Conservation (phyloP, 2,113 vertebrate genomes). For the Tringa solitaria region DNA sequence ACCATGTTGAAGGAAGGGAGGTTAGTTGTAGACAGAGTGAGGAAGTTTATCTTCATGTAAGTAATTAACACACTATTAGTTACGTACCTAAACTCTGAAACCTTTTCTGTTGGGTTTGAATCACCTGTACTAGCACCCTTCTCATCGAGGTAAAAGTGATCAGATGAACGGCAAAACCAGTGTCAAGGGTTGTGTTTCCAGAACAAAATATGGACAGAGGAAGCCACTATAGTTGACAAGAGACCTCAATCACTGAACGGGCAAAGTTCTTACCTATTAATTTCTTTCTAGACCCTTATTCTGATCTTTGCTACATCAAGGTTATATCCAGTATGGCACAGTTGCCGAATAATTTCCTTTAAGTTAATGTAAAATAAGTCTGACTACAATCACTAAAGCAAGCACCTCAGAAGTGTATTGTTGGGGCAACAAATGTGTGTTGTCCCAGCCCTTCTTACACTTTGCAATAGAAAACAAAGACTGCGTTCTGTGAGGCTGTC, state of each 20-base stretch:
- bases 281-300: neutral
- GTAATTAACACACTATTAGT: neutral
- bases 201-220: neutral
- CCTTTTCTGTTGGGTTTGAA: neutral
- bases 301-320: neutral
- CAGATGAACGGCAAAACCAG: neutral
- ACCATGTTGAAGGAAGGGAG: neutral
- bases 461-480: neutral
- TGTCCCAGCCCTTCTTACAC: neutral
- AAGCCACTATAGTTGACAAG: neutral
- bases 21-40: neutral
- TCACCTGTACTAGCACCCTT: neutral
- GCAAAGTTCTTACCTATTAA: neutral
- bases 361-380: neutral
- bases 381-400: neutral
- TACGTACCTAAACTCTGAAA: neutral
- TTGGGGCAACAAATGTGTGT: neutral
- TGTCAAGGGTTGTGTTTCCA: neutral
- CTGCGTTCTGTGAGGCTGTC: neutral
- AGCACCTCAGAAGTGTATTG: rapidly evolving
- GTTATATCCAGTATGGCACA: neutral
- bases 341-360: neutral
- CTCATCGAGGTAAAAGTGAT: neutral
- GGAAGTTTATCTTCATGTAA: neutral
- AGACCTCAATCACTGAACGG: rapidly evolving